Evolutionary conservation across 2,888 invertebrate genomes (phyloP).

Genomic region (Acrobasis consociella): DNA sequence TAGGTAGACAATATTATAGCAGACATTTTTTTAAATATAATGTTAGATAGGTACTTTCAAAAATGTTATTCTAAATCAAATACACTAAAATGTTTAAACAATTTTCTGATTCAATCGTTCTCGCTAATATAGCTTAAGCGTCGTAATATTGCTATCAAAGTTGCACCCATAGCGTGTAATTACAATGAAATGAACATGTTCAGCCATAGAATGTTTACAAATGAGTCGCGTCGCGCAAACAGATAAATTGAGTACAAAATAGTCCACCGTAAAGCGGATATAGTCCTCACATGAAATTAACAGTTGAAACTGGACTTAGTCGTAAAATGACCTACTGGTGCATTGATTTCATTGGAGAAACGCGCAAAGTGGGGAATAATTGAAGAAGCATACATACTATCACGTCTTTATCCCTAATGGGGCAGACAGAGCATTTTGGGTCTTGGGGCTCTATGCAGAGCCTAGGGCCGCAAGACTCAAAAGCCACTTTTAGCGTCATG

Average conservation of each 20-base stretch:
- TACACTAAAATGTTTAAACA: not conserved
- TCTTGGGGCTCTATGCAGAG: no score
- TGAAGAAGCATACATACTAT: no score
- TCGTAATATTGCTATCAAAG: slow-evolving; percentile 21
- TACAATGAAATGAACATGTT: slow-evolving; percentile 41
- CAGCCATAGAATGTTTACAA: slow-evolving; percentile 50
- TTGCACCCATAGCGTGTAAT: slow-evolving; percentile 30
- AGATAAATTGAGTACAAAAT: slow-evolving; percentile 75
- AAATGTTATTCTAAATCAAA: not conserved
- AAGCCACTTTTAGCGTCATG: no score
- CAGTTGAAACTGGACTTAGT: slow-evolving; percentile 50
- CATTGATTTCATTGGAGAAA: not conserved
- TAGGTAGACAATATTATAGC: no score
- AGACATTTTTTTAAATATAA: no score
- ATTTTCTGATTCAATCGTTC: slow-evolving; percentile 8
- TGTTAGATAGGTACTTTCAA: no score
- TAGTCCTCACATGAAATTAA: slow-evolving; percentile 78
- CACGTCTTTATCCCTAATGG: no score
- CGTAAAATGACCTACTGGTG: not conserved
- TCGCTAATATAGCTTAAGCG: slow-evolving; percentile 7
- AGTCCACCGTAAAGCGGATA: slow-evolving; percentile 73
- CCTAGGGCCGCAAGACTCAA: no score
- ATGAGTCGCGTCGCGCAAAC: slow-evolving; percentile 55
- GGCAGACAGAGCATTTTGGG: no score
- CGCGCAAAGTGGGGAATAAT: no score